These are phyloP conservation scores for Paraescarpia echinospica DNA, from an alignment of 1,140 invertebrate species.

Conservation along the genomic window DNA sequence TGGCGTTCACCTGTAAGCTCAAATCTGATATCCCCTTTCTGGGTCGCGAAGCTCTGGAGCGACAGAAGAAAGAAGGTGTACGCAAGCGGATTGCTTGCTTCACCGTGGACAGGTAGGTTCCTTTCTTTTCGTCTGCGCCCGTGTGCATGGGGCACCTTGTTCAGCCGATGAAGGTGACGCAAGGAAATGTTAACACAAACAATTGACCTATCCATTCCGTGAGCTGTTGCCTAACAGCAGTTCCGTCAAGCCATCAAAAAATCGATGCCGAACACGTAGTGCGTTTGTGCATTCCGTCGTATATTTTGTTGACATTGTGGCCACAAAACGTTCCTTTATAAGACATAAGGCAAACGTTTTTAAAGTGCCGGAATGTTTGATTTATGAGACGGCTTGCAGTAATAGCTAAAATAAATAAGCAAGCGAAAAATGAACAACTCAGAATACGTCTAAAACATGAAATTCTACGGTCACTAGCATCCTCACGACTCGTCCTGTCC, in stretches of 20 bases:
- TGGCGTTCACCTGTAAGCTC: slow-evolving; percentile 74
- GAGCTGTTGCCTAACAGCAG: background rate
- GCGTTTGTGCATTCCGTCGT: background rate
- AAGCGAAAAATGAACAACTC: too few relatives aligned
- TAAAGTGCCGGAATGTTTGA: too few relatives aligned
- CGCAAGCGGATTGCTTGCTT: slow-evolving; percentile 75
- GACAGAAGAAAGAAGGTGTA: slow-evolving; percentile 66
- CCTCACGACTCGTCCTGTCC: too few relatives aligned
- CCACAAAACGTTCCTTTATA: too few relatives aligned
- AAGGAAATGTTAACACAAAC: background rate
- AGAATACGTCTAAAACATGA: too few relatives aligned
- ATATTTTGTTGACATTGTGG: too few relatives aligned
- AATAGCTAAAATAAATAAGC: too few relatives aligned
- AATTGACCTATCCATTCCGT: background rate
- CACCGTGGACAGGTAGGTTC: slow-evolving; percentile 70
- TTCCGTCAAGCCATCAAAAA: background rate
- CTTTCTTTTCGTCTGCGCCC: background rate
- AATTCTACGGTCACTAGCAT: too few relatives aligned
- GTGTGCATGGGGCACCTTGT: too few relatives aligned
- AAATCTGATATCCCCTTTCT: slow-evolving; percentile 72
- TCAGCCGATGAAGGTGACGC: background rate
- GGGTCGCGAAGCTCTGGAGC: slow-evolving; percentile 72
- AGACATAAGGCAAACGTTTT: too few relatives aligned
- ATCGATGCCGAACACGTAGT: background rate
- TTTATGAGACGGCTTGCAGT: too few relatives aligned